Evolutionary conservation across 37 sponge, comb jelly and placozoan genomes (phyloP).

Genomic region (Hexactinellida sp.): DNA sequence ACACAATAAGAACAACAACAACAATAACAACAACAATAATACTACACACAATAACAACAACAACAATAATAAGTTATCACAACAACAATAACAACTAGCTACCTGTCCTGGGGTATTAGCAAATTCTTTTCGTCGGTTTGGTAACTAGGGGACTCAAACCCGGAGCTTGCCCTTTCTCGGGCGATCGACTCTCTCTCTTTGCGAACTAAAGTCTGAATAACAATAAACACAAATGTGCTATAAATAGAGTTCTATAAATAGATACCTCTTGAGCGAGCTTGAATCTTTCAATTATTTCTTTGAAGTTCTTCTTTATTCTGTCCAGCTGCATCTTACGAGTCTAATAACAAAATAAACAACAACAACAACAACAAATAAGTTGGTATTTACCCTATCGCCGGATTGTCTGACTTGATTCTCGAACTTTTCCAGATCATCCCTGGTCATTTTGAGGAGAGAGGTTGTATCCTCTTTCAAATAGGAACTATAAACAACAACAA

Average conservation of each 20-base stretch:
- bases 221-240: not conserved
- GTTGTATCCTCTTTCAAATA: constrained; percentile 14
- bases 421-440: not conserved
- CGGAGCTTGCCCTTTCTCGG: not conserved
- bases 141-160: not conserved
- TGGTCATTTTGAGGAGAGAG: not conserved
- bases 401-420: constrained; percentile 15
- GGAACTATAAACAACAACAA: not conserved
- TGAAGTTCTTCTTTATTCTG: not conserved
- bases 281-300: constrained; percentile 13
- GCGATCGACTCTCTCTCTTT: not conserved
- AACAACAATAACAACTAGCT: not conserved
- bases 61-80: not conserved
- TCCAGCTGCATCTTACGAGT: not conserved
- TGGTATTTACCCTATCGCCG: not conserved
- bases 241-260: not conserved
- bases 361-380: not conserved
- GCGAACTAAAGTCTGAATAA: not conserved
- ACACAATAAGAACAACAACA: not conserved
- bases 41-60: not conserved
- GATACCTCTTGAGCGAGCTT: not conserved
- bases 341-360: not conserved
- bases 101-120: not conserved
- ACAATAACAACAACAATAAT: not conserved
- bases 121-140: not conserved